Evolutionary conservation across 2,797 vertebrate genomes (phyloP).

Genomic region (Sebastes kiyomatsui): DNA sequence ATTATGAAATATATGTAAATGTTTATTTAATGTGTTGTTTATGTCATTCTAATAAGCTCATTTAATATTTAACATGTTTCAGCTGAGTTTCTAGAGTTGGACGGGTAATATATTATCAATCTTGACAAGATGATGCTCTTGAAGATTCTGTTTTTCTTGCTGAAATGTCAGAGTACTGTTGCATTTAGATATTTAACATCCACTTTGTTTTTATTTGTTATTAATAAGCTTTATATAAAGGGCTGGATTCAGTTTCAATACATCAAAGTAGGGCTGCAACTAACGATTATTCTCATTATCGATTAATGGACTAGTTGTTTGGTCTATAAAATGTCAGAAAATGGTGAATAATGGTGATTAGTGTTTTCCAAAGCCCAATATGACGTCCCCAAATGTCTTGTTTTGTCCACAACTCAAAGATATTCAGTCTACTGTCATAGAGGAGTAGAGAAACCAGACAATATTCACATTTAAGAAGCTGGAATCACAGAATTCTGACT

Average conservation of each 20-base stretch:
- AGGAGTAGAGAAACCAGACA: too few species aligned
- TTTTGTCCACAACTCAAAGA: too few species aligned
- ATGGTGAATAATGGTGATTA: too few species aligned
- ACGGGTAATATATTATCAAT: not conserved
- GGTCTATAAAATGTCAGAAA: too few species aligned
- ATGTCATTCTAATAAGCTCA: not conserved
- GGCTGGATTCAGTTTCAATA: not conserved
- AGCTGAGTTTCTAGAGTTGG: not conserved
- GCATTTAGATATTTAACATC: not conserved
- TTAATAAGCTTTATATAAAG: not conserved
- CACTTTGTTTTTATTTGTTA: not conserved
- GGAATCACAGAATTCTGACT: too few species aligned
- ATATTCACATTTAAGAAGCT: too few species aligned
- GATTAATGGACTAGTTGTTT: too few species aligned
- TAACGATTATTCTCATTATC: too few species aligned
- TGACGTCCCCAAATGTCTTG: too few species aligned
- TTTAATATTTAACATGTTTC: slow-evolving; percentile 7
- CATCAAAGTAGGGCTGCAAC: not conserved
- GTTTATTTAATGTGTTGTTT: not conserved
- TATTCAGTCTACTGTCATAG: too few species aligned
- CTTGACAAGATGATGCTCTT: not conserved
- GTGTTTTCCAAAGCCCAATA: too few species aligned
- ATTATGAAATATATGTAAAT: not conserved
- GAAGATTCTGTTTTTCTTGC: not conserved
- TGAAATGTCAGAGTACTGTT: not conserved